Evolutionary conservation across 2,888 invertebrate genomes (phyloP), one percentile per base, ranked within the genome.

Genomic region (Melieria omissa): DNA sequence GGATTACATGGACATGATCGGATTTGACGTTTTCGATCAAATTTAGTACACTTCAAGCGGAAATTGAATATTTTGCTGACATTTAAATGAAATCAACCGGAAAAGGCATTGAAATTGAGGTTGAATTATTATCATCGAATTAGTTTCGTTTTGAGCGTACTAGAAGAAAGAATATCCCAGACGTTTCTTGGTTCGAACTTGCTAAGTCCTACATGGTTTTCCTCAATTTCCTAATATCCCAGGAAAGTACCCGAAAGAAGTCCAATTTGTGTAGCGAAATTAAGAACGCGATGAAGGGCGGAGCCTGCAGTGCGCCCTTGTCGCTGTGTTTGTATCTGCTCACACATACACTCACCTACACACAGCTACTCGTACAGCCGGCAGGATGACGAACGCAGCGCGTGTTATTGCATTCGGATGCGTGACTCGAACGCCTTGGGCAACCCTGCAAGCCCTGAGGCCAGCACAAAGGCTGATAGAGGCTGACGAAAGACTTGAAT

Each of bases 231-330:
- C 3, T 29, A 29, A 29, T 29, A 29, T 29, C 29, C 3, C 3
- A 29, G 1, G 29, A 2, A 2, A 29, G 3, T 29, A 29, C 29
- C 29, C 29, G 29, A 29, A 29, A 29, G 29, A 29, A 29, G 29
- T 29, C 29, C 29, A 29, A 29, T 29, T 29, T 2, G 29, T 29
- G 29, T 29, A 29, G 29, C 29, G 29, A 29, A 29, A 29, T 29
- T 29, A 2, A 29, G 2, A 29, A 29, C 29, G 29, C 29, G 29
- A 29, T 3, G 68, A 76, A 71, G 79, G 83, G 83, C 83, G 83
- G 83, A 76, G 83, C 79, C 67, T 79, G 73, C 69, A 77, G 74
- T 83, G 83, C 83, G 84, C 83, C 83, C 75, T 52, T 65, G 68
- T 74, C 64, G 64, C 64, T 29, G 8, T 58, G 29, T 68, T 65